Evolutionary conservation across 2,888 invertebrate genomes (phyloP).

Genomic region (Ptycholaimellus sp.): DNA sequence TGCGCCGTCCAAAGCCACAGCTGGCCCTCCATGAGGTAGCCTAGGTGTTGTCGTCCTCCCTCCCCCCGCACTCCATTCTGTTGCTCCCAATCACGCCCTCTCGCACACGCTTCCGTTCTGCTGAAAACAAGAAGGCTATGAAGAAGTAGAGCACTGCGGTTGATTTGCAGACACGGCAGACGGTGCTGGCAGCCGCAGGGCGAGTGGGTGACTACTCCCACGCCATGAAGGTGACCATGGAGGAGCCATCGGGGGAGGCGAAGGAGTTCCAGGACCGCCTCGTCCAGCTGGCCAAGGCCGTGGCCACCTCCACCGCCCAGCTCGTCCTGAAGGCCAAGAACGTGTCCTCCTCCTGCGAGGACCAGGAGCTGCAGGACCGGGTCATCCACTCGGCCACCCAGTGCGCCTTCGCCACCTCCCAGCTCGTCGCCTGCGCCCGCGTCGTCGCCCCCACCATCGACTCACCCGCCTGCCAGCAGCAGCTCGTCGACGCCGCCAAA

Average conservation of each 20-base stretch:
- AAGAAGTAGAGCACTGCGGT: no score
- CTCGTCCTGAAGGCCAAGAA: slow-evolving; percentile 83
- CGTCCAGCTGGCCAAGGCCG: slow-evolving; percentile 73
- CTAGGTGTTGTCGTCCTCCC: no score
- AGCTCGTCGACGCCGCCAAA: slow-evolving; percentile 66
- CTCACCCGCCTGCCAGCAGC: slow-evolving; percentile 46
- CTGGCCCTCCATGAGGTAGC: no score
- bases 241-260: slow-evolving; percentile 48
- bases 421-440: slow-evolving; percentile 59
- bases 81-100: no score
- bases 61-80: no score
- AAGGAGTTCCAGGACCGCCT: slow-evolving; percentile 46
- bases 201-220: slow-evolving; percentile 88
- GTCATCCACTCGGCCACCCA: slow-evolving; percentile 88
- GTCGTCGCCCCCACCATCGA: slow-evolving; percentile 38
- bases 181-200: slow-evolving; percentile 73
- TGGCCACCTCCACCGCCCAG: slow-evolving; percentile 89
- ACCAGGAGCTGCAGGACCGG: slow-evolving; percentile 51
- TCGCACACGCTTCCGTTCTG: no score
- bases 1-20: no score
- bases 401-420: slow-evolving; percentile 86
- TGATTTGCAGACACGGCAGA: slow-evolving; percentile 51
- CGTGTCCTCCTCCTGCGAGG: slow-evolving; percentile 61
- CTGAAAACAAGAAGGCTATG: no score
- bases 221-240: slow-evolving; percentile 62